Base-by-base conservation (phyloP, 2,113 vertebrate species). In the Phalacrocorax aristotelis region DNA sequence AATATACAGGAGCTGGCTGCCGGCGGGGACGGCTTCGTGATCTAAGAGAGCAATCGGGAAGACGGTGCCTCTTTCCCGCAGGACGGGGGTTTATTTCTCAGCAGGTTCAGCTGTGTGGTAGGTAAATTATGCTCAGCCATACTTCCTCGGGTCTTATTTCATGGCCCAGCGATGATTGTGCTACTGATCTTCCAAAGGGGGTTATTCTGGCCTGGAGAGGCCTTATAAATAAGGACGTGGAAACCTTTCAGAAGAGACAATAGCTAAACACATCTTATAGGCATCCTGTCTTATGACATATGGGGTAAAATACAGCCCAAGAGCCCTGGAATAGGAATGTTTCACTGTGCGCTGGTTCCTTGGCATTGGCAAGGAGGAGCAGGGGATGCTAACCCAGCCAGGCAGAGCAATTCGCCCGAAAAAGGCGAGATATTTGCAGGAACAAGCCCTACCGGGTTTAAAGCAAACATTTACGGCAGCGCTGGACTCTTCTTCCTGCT, bases 351-450 rank as follows among this genome's bases (percentile, higher is more conserved):
- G 5, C 18, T 11, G 3, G 20, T 29, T 40, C 64, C 81, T 26
- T 5, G 3, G 66, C 2, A 9, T 1, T 18, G 65, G 62, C 60
- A 25, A 19, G 32, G 65, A 13, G 48, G 26, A 42, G 76, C 57
- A 26, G 64, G 58, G 25, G 55, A 26, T 15, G 78, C 29, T 2
- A 16, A 51, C 44, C 7, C n/a, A 3, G 7, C 12, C 25, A 5
- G 65, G 52, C 46, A 60, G 64, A 44, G 69, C 2, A 1, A 10
- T 0, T 10, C 1, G 3, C 52, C 15, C 6, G 2, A 4, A 7
- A 10, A 34, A 34, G 34, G 58, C 0, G n/a, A 40, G 80, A 7
- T 12, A 7, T 38, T 25, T 17, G 46, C 46, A 52, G 66, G 79
- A 77, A 51, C 11, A 19, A 72, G 20, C 64, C 44, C 62, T 4